Conservation (phyloP, 2,888 invertebrate species). For the Habrosyne pyritoides region DNA sequence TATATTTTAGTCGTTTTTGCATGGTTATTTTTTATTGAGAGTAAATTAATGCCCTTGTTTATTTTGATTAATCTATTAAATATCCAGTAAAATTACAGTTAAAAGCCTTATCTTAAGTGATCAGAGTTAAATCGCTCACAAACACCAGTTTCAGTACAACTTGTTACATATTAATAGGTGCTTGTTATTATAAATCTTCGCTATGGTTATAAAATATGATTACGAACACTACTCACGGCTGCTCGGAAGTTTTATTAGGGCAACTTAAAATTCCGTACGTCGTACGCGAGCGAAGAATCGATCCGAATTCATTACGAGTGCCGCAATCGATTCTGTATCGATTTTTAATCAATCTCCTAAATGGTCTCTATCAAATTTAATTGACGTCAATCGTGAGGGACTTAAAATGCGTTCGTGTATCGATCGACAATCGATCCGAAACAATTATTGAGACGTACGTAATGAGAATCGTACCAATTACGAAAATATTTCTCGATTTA, state of each 20-base stretch:
- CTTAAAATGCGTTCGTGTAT: slow-evolving; percentile 52
- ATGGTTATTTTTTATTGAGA: background rate
- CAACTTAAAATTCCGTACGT: slow-evolving; percentile 53
- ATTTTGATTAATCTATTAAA: background rate
- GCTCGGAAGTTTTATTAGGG: slow-evolving; percentile 43
- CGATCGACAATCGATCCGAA: slow-evolving; percentile 40
- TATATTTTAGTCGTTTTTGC: too few relatives aligned
- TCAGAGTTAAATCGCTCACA: background rate
- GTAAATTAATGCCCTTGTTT: background rate
- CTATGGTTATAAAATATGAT: slow-evolving; percentile 40
- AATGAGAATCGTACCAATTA: slow-evolving; percentile 41
- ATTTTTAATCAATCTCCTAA: slow-evolving; percentile 73
- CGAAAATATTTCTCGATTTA: slow-evolving; percentile 11
- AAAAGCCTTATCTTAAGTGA: background rate
- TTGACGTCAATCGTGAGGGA: slow-evolving; percentile 67
- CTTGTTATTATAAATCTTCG: slow-evolving; percentile 12
- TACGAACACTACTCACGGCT: slow-evolving; percentile 30
- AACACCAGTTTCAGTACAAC: slow-evolving; percentile 1
- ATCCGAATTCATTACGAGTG: slow-evolving; percentile 51
- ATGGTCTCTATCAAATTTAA: slow-evolving; percentile 74
- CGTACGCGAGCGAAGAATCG: slow-evolving; percentile 25
- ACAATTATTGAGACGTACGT: slow-evolving; percentile 39
- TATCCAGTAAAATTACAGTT: background rate
- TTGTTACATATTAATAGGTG: slow-evolving; percentile 10
- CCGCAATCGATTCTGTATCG: slow-evolving; percentile 61